Percentiles rank a stretch among this genome's conserved stretches.
These are phyloP conservation scores for Megalops cyprinoides DNA, from an alignment of 2,797 vertebrate species.

Conservation along the genomic window DNA sequence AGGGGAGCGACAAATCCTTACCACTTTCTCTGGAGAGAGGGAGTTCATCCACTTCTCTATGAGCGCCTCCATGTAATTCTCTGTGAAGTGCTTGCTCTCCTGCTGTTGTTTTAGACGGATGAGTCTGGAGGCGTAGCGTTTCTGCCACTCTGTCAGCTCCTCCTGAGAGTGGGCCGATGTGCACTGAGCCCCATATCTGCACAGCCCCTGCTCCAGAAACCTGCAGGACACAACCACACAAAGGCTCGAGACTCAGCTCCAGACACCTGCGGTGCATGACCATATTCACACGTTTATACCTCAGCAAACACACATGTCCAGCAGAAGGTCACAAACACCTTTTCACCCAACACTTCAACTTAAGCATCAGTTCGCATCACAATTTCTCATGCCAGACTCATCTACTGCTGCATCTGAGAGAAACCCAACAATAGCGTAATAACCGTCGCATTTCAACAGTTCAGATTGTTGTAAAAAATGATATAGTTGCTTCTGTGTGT, in stretches of 20 bases:
- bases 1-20: conserved; percentile 57
- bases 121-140: conserved; percentile 93
- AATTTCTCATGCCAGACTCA: too few relatives aligned
- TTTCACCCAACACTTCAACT: neutral
- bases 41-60: conserved; percentile 99
- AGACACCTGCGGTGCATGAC: neutral
- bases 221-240: conserved; percentile 64
- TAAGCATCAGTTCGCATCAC: too few relatives aligned
- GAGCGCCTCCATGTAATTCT: conserved; percentile 97
- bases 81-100: conserved; percentile 92
- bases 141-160: conserved; percentile 98
- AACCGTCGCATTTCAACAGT: too few relatives aligned
- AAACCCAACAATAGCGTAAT: too few relatives aligned
- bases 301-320: too few relatives aligned
- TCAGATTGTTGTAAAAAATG: too few relatives aligned
- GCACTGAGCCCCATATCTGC: conserved; percentile 97
- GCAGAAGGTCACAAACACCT: neutral
- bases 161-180: conserved; percentile 98
- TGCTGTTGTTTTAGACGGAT: conserved; percentile 96
- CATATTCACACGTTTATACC: neutral
- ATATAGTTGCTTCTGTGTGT: too few relatives aligned
- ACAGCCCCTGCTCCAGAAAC: conserved; percentile 96
- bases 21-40: conserved; percentile 96
- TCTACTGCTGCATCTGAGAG: neutral
- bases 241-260: neutral